Conservation (phyloP, 2,888 invertebrate genomes). For the Ditylenchus weischeri region DNA sequence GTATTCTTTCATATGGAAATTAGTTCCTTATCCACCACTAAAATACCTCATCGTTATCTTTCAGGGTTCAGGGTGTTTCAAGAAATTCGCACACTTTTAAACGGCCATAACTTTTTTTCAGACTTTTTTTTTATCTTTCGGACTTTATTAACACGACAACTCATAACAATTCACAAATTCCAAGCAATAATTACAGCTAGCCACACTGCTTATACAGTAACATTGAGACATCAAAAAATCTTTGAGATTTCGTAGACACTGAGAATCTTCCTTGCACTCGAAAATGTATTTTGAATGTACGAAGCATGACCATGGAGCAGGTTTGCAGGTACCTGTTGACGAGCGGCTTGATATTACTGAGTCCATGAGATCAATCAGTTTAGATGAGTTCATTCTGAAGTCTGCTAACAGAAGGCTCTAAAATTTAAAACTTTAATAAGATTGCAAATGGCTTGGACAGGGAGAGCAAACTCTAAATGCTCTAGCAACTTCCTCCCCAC, state of each 20-base stretch:
- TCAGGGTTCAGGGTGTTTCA: too few relatives aligned
- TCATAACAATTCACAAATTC: neutral
- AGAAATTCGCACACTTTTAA: too few relatives aligned
- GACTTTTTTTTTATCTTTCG: too few relatives aligned
- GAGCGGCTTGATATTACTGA: slow-evolving; percentile 6
- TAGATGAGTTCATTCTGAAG: slow-evolving; percentile 11
- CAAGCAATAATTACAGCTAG: neutral
- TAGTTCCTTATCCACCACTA: too few relatives aligned
- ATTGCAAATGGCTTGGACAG: too few relatives aligned
- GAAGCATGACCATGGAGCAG: neutral
- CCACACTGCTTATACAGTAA: neutral
- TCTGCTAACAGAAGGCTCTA: slow-evolving; percentile 18
- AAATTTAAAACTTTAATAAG: neutral
- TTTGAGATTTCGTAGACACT: neutral
- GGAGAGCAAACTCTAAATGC: too few relatives aligned
- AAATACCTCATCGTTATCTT: neutral
- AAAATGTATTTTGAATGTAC: neutral
- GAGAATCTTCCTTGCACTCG: neutral
- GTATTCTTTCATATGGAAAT: too few relatives aligned
- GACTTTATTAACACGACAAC: neutral
- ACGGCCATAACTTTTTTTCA: too few relatives aligned
- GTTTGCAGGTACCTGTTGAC: too few relatives aligned
- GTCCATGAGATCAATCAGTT: slow-evolving; percentile 12
- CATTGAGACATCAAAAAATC: neutral
- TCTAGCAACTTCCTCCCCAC: too few relatives aligned